Base-by-base conservation (phyloP, 2,888 invertebrate genomes). In the Candidula unifasciata region DNA sequence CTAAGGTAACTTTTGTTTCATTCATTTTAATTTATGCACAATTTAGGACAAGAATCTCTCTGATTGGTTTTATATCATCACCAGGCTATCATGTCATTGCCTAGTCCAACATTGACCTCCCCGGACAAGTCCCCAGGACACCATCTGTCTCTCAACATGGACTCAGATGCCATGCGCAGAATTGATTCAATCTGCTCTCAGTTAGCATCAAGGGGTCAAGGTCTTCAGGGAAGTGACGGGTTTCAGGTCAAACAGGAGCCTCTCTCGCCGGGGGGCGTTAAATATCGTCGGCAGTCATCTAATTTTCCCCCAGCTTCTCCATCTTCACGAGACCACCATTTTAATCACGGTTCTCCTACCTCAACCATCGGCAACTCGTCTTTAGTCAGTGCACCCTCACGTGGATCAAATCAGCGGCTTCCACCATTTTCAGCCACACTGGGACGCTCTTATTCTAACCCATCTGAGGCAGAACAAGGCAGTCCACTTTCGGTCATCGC, bases 111-210 rank as follows among this genome's bases (percentile, higher is more conserved):
- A n/a, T 35, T 83, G 80, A 83, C 83, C 27, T 85, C 82, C 5
- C 80, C 83, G 16, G 83, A 82, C 68, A 83, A 85, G 35, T 85
- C 82, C 10, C 83, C 82, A 24, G 83, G 82, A 30, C 76, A 74
- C 37, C 81, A 85, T 30, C 37, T 79, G 68, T 68, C 68, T 24
- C 35, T 81, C 24, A n/a, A 30, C 33, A 69, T 68, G 80, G 87
- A 87, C 57, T 83, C 82, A 8, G 89, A 88, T 64, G 86, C 88
- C 16, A 89, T 87, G 86, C 81, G 86, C 68, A 88, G 84, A 80
- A 89, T 91, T 57, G 91, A 91, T 79, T 88, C 89, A 78, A 90
- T 91, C 68, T 90, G 91, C 79, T 88, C 88, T 30, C 89, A 89
- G 88, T 86, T 90, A 74, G 88, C 88, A 52, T 85, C 86, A 13